Conservation (phyloP, 1,140 invertebrate genomes). For the Calephelis virginiensis region DNA sequence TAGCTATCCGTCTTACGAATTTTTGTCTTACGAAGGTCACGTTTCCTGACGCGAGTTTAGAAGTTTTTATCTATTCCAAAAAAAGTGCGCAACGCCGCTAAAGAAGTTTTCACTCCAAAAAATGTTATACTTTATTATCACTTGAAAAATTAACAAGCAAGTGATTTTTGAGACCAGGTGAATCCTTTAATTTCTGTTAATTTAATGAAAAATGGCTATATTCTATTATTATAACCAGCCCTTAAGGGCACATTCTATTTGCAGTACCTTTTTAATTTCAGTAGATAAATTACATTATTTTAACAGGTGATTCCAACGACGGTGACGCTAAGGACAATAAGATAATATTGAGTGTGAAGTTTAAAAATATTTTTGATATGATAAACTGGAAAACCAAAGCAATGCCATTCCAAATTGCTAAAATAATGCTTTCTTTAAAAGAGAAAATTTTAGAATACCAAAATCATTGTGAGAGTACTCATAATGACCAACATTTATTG, state of each 20-base stretch:
- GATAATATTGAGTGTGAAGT: neutral
- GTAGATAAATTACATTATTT: neutral
- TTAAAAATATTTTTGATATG: conserved; percentile 8
- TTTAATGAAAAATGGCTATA: too few relatives aligned
- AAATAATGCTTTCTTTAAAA: neutral
- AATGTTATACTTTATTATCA: too few relatives aligned
- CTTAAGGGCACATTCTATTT: neutral
- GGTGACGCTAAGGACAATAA: neutral
- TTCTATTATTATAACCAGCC: too few relatives aligned
- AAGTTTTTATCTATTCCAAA: too few relatives aligned
- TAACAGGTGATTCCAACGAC: neutral
- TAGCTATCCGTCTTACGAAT: too few relatives aligned
- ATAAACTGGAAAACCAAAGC: neutral
- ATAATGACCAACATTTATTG: conserved; percentile 20
- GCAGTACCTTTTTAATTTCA: neutral
- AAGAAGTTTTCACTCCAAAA: too few relatives aligned
- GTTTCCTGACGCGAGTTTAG: too few relatives aligned
- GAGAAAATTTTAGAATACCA: conserved; percentile 32
- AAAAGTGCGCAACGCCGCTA: too few relatives aligned
- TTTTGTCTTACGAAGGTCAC: too few relatives aligned
- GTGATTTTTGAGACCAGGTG: too few relatives aligned
- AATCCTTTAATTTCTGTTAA: too few relatives aligned
- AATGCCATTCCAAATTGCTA: conserved; percentile 29
- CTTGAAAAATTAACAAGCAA: too few relatives aligned
- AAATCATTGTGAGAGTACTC: neutral